Evolutionary conservation across 2,888 invertebrate genomes (phyloP).

Genomic region (Hemistola chrysoprasaria): DNA sequence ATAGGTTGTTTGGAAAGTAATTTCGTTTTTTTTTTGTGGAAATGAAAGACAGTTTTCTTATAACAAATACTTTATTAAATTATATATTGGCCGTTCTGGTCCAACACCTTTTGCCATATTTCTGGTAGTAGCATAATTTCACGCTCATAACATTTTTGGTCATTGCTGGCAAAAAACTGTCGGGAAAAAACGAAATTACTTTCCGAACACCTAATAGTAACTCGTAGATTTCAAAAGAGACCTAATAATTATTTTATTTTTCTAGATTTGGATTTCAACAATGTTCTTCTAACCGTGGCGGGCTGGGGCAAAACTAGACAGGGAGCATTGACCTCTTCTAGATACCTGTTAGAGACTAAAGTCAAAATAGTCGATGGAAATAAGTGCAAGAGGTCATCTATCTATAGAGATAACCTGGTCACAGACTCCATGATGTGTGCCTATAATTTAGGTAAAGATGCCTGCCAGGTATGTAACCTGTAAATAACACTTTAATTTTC

Average conservation of each 20-base stretch:
- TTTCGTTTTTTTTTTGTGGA: too few relatives aligned
- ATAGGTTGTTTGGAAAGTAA: too few relatives aligned
- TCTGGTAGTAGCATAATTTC: too few relatives aligned
- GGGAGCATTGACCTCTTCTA: slow-evolving; percentile 63
- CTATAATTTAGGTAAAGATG: slow-evolving; percentile 80
- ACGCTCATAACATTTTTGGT: too few relatives aligned
- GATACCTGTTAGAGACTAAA: slow-evolving; percentile 73
- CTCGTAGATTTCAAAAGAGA: too few relatives aligned
- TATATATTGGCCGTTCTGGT: too few relatives aligned
- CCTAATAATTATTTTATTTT: neutral
- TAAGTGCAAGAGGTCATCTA: slow-evolving; percentile 56
- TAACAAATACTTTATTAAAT: too few relatives aligned
- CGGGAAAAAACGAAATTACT: too few relatives aligned
- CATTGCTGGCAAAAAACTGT: too few relatives aligned
- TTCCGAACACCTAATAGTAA: too few relatives aligned
- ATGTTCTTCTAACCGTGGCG: slow-evolving; percentile 60
- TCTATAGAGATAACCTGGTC: slow-evolving; percentile 67
- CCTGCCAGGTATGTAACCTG: slow-evolving; percentile 79
- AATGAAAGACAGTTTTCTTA: too few relatives aligned
- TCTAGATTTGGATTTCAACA: slow-evolving; percentile 57
- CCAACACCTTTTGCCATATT: too few relatives aligned
- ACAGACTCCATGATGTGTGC: slow-evolving; percentile 83
- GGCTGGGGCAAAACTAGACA: slow-evolving; percentile 76
- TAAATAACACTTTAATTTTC: neutral
- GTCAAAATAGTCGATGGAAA: slow-evolving; percentile 61